Base-by-base conservation (phyloP, 2,888 invertebrate species). In the Ophion costatus region DNA sequence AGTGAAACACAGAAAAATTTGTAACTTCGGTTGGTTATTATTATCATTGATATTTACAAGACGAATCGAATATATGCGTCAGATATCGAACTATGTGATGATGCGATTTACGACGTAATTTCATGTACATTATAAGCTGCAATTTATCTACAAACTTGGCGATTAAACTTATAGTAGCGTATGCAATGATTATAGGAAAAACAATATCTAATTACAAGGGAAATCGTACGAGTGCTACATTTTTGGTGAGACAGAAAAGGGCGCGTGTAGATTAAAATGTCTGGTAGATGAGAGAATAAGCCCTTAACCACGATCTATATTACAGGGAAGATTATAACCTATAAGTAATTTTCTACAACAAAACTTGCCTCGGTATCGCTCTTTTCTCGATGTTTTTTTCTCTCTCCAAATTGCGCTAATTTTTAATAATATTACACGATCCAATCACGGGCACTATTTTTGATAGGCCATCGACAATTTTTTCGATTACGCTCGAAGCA, bases 171-270 rank as follows among this genome's bases (percentile, higher is more conserved):
- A 70, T 9, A 56, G 42, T 38, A 42, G n/a, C 6, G n/a, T 69
- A 38, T 5, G 71, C 51, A 56, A 71, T 56, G 22, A 51, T 78
- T 14, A 24, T 56, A 45, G 38, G 38, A 51, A n/a, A n/a, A 38
- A 64, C 45, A 64, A 59, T 17, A 9, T 7, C 24, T 42, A 51
- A 56, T 29, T 63, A 51, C 7, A 63, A 61, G 33, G 14, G 33
- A 66, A 20, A 57, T 61, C n/a, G 20, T 76, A 79, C 61, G 70
- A 85, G 67, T 64, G 66, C 78, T 81, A 80, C 14, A 74, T 85
- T 85, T 80, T 85, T 82, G 82, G 80, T 85, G 63, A 82, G 14
- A 73, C 57, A 24, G 38, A 69, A 61, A 51, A 63, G 67, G 67
- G 73, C 38, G 73, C 29, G 17, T 51, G 33, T 2, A 64, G 20